Conservation (phyloP, 1,140 invertebrate species). For the Megathymus violae region DNA sequence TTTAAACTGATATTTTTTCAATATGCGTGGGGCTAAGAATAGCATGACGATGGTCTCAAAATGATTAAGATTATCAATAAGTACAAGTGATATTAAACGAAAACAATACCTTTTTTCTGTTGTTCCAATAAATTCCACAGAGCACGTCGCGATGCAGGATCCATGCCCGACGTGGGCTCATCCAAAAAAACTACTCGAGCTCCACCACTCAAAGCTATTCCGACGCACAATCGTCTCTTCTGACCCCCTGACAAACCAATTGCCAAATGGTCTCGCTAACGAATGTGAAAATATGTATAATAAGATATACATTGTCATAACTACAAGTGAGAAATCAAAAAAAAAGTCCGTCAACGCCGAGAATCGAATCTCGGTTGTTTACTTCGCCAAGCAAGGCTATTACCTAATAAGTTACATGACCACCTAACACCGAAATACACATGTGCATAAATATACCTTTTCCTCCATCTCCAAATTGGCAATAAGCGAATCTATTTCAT, state of each 20-base stretch:
- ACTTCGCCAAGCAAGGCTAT: too few relatives aligned
- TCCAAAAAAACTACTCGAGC: slow-evolving; percentile 90
- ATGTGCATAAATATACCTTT: slow-evolving; percentile 61
- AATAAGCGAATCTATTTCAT: slow-evolving; percentile 81
- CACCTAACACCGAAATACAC: neutral
- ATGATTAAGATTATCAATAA: too few relatives aligned
- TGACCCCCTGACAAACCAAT: slow-evolving; percentile 83
- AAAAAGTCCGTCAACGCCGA: too few relatives aligned
- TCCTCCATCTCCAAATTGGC: slow-evolving; percentile 67
- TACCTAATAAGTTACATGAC: too few relatives aligned
- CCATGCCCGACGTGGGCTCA: slow-evolving; percentile 98
- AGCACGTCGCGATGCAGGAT: slow-evolving; percentile 94
- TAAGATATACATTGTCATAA: too few relatives aligned
- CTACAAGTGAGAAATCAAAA: too few relatives aligned
- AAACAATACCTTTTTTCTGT: slow-evolving; percentile 74
- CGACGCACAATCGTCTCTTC: slow-evolving; percentile 83
- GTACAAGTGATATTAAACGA: neutral
- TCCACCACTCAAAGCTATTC: slow-evolving; percentile 83
- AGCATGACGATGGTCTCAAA: too few relatives aligned
- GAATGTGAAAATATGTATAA: too few relatives aligned
- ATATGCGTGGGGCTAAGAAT: too few relatives aligned
- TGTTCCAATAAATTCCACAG: slow-evolving; percentile 93
- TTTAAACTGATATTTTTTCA: too few relatives aligned
- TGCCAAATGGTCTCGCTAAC: slow-evolving; percentile 79
- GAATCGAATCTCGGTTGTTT: too few relatives aligned